phyloP scores from a whole-genome alignment of 37 sponge, comb jelly and placozoan species.

The Petrosia ficiformis region DNA sequence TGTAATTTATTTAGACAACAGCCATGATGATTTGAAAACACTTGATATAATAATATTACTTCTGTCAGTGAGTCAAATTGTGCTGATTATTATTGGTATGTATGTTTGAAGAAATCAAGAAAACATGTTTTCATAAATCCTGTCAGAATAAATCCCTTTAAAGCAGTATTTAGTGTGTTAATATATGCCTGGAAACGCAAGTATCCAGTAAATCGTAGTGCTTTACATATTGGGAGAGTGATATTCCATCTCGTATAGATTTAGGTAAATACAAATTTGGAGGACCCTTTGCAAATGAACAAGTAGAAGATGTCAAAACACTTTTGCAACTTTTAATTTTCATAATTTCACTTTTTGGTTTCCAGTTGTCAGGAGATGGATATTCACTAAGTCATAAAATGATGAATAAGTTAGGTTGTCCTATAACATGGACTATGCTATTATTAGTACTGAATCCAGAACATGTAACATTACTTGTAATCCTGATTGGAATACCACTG shows the following conservation, averaged over 20 bases:
- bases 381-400: neutral
- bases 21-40: neutral
- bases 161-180: neutral
- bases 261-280: too few relatives aligned
- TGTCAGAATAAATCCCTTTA: neutral
- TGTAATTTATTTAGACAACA: neutral
- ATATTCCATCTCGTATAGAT: too few relatives aligned
- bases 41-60: neutral
- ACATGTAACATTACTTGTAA: too few relatives aligned
- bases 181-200: neutral
- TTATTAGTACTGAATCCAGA: too few relatives aligned
- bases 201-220: neutral
- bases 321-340: neutral
- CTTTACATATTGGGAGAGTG: too few relatives aligned
- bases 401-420: slow-evolving; percentile 3
- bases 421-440: too few relatives aligned
- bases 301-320: neutral
- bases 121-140: neutral
- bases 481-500: too few relatives aligned
- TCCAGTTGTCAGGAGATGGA: neutral
- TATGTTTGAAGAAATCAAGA: too few relatives aligned
- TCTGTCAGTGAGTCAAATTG: neutral
- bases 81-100: too few relatives aligned
- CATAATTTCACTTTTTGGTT: neutral
- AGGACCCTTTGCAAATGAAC: too few relatives aligned